These are phyloP conservation scores for Gadopsis bispinosus DNA, from an alignment of 2,797 vertebrate genomes.

Conservation along the genomic window DNA sequence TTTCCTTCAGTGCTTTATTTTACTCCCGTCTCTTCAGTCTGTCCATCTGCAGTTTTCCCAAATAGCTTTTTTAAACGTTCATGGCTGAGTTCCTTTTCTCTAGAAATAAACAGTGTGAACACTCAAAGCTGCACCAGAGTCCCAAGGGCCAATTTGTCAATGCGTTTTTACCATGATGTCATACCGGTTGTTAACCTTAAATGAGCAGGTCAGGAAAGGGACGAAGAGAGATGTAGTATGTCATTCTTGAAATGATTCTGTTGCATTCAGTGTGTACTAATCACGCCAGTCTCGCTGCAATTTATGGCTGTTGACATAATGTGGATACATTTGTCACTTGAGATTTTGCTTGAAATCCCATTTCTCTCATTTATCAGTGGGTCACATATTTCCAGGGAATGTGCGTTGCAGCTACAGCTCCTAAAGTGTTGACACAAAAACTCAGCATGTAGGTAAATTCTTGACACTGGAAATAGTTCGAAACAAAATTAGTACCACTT, in stretches of 20 bases:
- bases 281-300: not conserved
- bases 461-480: not conserved
- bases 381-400: not conserved
- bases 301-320: slow-evolving; percentile 4
- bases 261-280: slow-evolving; percentile 4
- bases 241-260: slow-evolving; percentile 10
- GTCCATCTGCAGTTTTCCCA: slow-evolving; percentile 25
- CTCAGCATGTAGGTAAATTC: rapidly evolving
- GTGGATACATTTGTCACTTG: not conserved
- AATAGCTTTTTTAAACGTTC: slow-evolving; percentile 5
- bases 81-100: slow-evolving; percentile 32
- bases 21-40: not conserved
- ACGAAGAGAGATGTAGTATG: slow-evolving; percentile 17
- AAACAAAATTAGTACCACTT: not conserved
- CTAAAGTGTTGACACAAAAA: not conserved
- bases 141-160: slow-evolving; percentile 49
- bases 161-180: slow-evolving; percentile 70
- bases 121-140: slow-evolving; percentile 29
- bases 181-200: slow-evolving; percentile 54
- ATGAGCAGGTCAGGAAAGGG: slow-evolving; percentile 29
- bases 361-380: not conserved
- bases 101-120: slow-evolving; percentile 52
- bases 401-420: not conserved
- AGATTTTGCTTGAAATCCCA: not conserved
- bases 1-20: slow-evolving; percentile 17